Base-by-base conservation (phyloP, 1,140 invertebrate genomes). In the Whitmania pigra region DNA sequence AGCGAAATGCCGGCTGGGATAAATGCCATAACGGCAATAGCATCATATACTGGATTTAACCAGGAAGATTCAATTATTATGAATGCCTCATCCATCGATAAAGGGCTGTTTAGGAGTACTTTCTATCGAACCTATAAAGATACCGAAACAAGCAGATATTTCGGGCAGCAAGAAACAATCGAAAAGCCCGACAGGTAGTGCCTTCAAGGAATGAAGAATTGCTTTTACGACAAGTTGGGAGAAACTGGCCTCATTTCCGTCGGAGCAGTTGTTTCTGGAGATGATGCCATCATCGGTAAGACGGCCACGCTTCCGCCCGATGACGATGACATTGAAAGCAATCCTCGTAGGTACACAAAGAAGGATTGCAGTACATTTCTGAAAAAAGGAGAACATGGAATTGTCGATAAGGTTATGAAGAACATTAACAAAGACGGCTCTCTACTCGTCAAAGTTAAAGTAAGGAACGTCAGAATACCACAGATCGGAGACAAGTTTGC, bases 401-500 rank as follows among this genome's bases (percentile, higher is more conserved):
- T 98, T 81, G 91, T 98, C 60, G 95, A 99, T 86, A n/a, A 67
- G 66, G 93, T 94, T 77, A 96, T 98, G 92, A 82, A 98, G 53
- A 96, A 94, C 1, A 83, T 97, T n/a, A 98, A 98, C 81, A 89
- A 92, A 69, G 95, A 98, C 80, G 95, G 94, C 13, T 95, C 97
- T 81, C 97, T 97, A 82, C 98, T 99, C 82, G 94, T 93, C 78
- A 99, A 99, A 84, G 96, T 99, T 79, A 87, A 94, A 73, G 94
- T 99, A 7, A 85, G 95, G 49, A 97, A 93, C 20, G 93, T 97
- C 15, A 88, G 95, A 77, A 94, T 95, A 69, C 96, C 95, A 20
- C 95, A 99, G 86, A 98, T 99, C 82, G 95, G 96, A 5, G 95
- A 99, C 82, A 99, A 99, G 79, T 99, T 99, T 85, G 96, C 95